Percentiles rank a stretch among this genome's conserved stretches.
phyloP scores from a whole-genome alignment of 1,140 invertebrate species.

The Marisa cornuarietis region DNA sequence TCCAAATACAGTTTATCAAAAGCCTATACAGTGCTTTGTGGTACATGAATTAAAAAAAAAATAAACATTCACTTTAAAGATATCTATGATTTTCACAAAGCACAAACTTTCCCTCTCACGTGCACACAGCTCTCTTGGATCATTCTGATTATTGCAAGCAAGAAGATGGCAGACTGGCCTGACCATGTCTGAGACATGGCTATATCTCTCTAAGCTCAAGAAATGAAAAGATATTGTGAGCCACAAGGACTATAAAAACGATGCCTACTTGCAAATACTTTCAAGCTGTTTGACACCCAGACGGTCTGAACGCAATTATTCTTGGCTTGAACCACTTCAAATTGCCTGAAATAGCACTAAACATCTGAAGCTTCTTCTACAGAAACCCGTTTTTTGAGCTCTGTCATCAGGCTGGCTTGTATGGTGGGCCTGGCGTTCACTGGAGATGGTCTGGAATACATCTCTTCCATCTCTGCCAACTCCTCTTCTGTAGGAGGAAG shows the following conservation, averaged over 20 bases:
- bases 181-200: not conserved
- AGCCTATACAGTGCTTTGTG: too few species aligned
- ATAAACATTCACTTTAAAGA: too few species aligned
- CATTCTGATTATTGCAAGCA: too few species aligned
- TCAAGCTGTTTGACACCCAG: not conserved
- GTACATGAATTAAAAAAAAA: not conserved
- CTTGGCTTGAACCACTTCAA: not conserved
- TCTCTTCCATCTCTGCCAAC: conserved; percentile 48
- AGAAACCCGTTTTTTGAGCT: conserved; percentile 32
- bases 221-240: not conserved
- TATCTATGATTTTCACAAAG: too few species aligned
- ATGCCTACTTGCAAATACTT: not conserved
- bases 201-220: not conserved
- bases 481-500: conserved; percentile 51
- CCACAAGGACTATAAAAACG: not conserved
- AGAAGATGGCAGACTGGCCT: too few species aligned
- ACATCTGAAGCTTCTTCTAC: conserved; percentile 27
- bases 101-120: too few species aligned
- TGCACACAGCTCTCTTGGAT: too few species aligned
- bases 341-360: not conserved
- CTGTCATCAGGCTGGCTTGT: conserved; percentile 29
- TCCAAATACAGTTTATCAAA: not conserved
- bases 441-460: conserved; percentile 40
- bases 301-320: not conserved
- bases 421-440: conserved; percentile 26